Conservation (phyloP, 1,140 invertebrate genomes). For the Drosophila jambulina region DNA sequence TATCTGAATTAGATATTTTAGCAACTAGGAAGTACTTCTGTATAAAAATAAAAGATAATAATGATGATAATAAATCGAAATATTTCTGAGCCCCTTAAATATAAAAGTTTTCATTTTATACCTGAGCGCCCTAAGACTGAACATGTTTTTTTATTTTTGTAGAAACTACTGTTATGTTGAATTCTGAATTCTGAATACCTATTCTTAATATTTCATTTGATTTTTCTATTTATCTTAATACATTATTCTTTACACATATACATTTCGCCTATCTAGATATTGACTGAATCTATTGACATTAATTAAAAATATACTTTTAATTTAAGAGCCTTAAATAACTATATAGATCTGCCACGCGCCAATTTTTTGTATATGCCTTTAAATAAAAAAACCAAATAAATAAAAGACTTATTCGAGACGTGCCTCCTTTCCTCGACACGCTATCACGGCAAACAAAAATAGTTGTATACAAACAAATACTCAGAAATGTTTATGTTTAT, state of each 20-base stretch:
- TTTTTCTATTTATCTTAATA: too few relatives aligned
- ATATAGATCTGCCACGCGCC: background rate
- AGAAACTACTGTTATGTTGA: background rate
- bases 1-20: conserved; percentile 1
- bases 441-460: conserved; percentile 38
- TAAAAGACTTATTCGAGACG: background rate
- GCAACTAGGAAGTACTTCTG: background rate
- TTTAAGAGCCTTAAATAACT: background rate
- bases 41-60: background rate
- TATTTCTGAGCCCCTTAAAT: background rate
- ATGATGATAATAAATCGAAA: background rate
- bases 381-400: too few relatives aligned
- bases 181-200: too few relatives aligned
- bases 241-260: too few relatives aligned
- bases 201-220: background rate
- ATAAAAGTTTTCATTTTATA: background rate
- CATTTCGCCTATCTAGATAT: background rate
- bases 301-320: background rate
- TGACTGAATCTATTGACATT: background rate
- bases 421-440: conserved; percentile 25
- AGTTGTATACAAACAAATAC: conserved; percentile 38
- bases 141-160: background rate
- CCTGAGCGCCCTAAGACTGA: background rate
- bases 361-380: too few relatives aligned
- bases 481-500: conserved; percentile 30